phyloP scores from a whole-genome alignment of 2,888 invertebrate genomes.

The Tryphoninae sp. region DNA sequence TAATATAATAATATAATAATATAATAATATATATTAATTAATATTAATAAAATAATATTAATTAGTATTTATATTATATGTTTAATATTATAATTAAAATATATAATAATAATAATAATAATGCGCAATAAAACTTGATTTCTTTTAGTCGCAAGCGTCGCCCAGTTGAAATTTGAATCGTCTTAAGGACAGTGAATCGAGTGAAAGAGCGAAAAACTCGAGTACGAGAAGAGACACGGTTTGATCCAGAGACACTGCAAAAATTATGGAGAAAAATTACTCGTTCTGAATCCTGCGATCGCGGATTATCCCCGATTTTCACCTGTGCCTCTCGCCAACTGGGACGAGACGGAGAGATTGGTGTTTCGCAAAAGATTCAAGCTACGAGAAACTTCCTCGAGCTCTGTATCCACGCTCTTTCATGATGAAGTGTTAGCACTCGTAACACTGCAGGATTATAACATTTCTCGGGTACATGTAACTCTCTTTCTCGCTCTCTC shows the following conservation, averaged over 20 bases:
- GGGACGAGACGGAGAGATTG: neutral
- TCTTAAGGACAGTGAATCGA: neutral
- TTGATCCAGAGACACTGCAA: neutral
- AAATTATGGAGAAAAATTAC: constrained; percentile 44
- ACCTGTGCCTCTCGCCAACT: constrained; percentile 23
- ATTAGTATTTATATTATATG: no score
- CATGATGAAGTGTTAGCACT: constrained; percentile 53
- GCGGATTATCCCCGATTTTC: constrained; percentile 42
- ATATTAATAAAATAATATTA: no score
- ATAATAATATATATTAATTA: neutral
- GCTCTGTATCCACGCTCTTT: constrained; percentile 30
- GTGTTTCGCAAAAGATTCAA: constrained; percentile 28
- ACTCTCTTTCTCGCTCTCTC: neutral
- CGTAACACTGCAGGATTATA: constrained; percentile 22
- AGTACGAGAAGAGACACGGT: neutral
- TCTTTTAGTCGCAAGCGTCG: no score
- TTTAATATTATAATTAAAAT: neutral
- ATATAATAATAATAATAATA: no score
- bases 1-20: no score
- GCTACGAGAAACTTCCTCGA: constrained; percentile 38
- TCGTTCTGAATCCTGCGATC: constrained; percentile 22
- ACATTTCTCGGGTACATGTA: constrained; percentile 13
- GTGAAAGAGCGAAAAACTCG: neutral
- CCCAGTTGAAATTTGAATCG: no score
- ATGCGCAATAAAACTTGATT: no score